Base-by-base conservation (phyloP, 2,797 vertebrate species). In the Semaprochilodus insignis region DNA sequence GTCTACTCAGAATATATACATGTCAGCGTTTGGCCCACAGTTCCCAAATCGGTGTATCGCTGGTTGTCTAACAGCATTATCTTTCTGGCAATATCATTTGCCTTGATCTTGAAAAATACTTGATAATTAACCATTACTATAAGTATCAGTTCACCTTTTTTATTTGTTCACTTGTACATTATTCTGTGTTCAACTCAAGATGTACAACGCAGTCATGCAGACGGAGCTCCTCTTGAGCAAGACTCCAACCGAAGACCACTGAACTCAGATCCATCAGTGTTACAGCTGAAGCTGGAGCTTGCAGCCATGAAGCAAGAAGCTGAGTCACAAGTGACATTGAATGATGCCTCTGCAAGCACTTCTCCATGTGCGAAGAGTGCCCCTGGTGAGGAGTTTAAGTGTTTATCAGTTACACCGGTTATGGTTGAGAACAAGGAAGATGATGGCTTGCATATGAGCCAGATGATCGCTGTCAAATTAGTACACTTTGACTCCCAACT, bases 291-390 rank as follows among this genome's bases (percentile, higher is more conserved):
- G 11, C 27, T 77, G 48, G 62, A 70, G 14, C 34, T 78, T 3
- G 34, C 65, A 6, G 16, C 77, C 15, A 16, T 78, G 17, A 69
- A 78, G 48, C 48, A 78, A 57, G 77, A 78, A 69, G 19, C 25
- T 52, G 75, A 66, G 40, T 10, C 17, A n/a, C 76, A 78, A 7
- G 7, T 8, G 17, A 36, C 16, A 51, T 21, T 52, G 34, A 59
- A 16, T 11, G 52, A 59, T 57, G 21, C 4, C 23, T 54, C 15
- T 31, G 2, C 70, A 15, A 72, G 70, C 23, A 72, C 17, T 44
- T 69, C 66, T 69, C 21, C 66, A 1, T 67, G 31, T 36, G 65
- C 34, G 48, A 51, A 71, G 67, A 70, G 40, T 70, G 19, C 10
- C 67, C 19, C 44, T 23, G 67, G 67, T 70, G 40, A 70, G 67